phyloP scores from a whole-genome alignment of 1,140 invertebrate species.

The Drosophila sulfurigaster region DNA sequence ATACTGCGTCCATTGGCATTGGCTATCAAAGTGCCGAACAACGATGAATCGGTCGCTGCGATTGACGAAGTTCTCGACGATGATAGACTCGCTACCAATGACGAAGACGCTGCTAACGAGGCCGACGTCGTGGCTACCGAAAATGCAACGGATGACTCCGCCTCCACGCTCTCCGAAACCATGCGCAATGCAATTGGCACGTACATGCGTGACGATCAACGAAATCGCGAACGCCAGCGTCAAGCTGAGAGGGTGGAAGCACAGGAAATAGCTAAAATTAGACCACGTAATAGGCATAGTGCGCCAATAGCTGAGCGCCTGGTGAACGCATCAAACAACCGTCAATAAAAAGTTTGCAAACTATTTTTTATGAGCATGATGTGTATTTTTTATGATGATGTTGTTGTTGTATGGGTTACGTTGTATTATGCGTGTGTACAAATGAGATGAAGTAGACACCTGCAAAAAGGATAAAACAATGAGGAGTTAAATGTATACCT shows the following conservation, averaged over 20 bases:
- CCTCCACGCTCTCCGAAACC: slow-evolving; percentile 50
- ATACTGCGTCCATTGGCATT: slow-evolving; percentile 51
- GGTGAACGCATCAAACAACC: slow-evolving; percentile 32
- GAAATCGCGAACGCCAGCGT: slow-evolving; percentile 58
- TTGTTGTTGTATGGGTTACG: neutral
- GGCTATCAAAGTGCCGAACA: slow-evolving; percentile 10
- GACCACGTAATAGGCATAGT: slow-evolving; percentile 30
- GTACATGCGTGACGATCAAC: slow-evolving; percentile 70
- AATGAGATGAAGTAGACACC: slow-evolving; percentile 52
- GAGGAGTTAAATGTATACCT: neutral
- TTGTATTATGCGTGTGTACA: slow-evolving; percentile 25
- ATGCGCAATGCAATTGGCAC: slow-evolving; percentile 65
- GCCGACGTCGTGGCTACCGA: neutral
- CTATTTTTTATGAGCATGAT: slow-evolving; percentile 46
- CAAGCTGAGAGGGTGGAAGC: slow-evolving; percentile 20
- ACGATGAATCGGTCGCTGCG: neutral
- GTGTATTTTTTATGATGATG: slow-evolving; percentile 51
- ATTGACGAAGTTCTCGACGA: neutral
- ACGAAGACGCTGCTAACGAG: slow-evolving; percentile 17
- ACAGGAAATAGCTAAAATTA: neutral
- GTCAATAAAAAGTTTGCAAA: slow-evolving; percentile 60
- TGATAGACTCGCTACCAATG: neutral
- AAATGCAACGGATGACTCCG: slow-evolving; percentile 8
- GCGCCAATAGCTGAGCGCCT: slow-evolving; percentile 53
- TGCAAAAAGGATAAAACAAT: slow-evolving; percentile 47